A percentile compares a stretch with the other conserved stretches of the same genome.
Conservation (phyloP, 2,797 vertebrate genomes). For the Enoplosus armatus region DNA sequence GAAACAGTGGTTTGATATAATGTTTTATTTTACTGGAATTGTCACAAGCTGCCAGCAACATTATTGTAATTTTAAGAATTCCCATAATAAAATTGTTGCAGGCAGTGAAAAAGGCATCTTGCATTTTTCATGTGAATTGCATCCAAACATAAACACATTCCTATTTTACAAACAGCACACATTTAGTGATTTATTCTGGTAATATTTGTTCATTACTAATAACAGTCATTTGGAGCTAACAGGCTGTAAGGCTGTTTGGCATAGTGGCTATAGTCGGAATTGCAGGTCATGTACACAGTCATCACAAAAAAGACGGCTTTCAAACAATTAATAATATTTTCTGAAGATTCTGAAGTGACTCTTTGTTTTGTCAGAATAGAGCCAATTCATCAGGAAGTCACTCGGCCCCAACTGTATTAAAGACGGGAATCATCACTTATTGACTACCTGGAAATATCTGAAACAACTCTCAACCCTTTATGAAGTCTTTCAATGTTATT, state of each 20-base stretch:
- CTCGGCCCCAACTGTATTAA: background rate
- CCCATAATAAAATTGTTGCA: background rate
- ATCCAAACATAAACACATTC: background rate
- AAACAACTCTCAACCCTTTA: slow-evolving; percentile 5
- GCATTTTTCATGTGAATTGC: background rate
- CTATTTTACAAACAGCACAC: background rate
- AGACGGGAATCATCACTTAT: slow-evolving; percentile 13
- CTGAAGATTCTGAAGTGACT: background rate
- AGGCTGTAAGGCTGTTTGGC: background rate
- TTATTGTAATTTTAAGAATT: background rate
- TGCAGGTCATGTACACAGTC: background rate
- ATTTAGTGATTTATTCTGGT: background rate
- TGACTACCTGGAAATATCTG: slow-evolving; percentile 14
- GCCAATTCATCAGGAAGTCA: background rate
- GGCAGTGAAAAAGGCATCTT: background rate
- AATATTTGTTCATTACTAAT: background rate
- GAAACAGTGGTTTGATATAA: background rate
- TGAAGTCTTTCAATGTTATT: slow-evolving; percentile 23
- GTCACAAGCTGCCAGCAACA: background rate
- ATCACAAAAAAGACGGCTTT: background rate
- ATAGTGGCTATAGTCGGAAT: background rate
- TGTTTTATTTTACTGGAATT: slow-evolving; percentile 8
- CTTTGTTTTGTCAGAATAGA: background rate
- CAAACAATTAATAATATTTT: background rate
- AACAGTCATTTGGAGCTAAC: background rate